These are phyloP conservation scores for Pyrrhia umbra DNA, from an alignment of 2,888 invertebrate genomes.

Conservation along the genomic window DNA sequence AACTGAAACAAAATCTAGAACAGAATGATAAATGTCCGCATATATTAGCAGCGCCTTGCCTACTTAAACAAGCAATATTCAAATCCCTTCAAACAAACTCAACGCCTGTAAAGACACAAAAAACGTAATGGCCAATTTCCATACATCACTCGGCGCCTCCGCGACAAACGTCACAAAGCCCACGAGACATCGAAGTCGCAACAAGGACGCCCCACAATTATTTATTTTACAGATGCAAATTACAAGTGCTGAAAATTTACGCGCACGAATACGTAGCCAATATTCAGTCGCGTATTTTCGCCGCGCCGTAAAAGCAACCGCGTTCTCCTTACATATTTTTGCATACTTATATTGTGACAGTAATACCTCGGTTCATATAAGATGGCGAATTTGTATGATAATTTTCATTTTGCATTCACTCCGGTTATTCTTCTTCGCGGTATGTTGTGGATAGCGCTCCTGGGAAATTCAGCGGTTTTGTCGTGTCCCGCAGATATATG, in stretches of 20 bases:
- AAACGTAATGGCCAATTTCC: conserved; percentile 47
- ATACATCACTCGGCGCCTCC: conserved; percentile 47
- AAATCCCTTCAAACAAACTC: conserved; percentile 30
- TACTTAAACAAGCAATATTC: conserved; percentile 19
- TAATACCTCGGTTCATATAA: conserved; percentile 85
- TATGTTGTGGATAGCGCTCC: conserved; percentile 87
- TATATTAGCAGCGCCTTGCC: not conserved
- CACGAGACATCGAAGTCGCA: conserved; percentile 54
- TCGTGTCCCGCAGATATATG: conserved; percentile 69
- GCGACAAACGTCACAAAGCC: conserved; percentile 41
- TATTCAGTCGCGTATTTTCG: conserved; percentile 74
- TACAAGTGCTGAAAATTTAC: conserved; percentile 75
- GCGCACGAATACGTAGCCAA: conserved; percentile 73
- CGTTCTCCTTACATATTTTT: conserved; percentile 85
- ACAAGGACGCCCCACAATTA: conserved; percentile 73
- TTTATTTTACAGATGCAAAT: conserved; percentile 82
- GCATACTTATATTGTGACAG: conserved; percentile 85
- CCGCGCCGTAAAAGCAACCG: conserved; percentile 80
- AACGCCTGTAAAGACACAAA: conserved; percentile 25
- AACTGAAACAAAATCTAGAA: not conserved
- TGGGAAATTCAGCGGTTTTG: conserved; percentile 86
- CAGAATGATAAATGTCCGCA: conserved; percentile 2
- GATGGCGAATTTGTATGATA: conserved; percentile 89
- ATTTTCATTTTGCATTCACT: conserved; percentile 90
- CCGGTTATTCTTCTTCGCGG: conserved; percentile 85